Base-by-base conservation (phyloP, 2,113 vertebrate genomes). In the Amblyornis subalaris region DNA sequence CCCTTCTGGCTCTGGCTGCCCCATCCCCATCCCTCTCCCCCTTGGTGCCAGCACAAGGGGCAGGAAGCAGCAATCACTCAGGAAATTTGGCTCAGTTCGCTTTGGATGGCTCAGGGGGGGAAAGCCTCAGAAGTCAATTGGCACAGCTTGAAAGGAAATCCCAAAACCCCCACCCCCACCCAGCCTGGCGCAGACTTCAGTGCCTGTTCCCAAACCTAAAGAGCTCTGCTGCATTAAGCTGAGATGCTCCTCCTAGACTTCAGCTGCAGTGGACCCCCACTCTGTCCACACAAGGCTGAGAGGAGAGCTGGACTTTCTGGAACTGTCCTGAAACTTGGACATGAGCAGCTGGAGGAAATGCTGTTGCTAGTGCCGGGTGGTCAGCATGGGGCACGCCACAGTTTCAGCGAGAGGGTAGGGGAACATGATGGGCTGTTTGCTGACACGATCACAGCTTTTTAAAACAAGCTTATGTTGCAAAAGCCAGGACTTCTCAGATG, bases 61-160 rank as follows among this genome's bases (percentile, higher is more conserved):
- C 29, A 76, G 70, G 84, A 89, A 82, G 81, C 19, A 93, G 73
- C 50, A 61, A 14, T 38, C 0, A 0, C 55, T 84, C 47, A 48
- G 64, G 36, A 72, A 54, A 73, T 58, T 82, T 82, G 35, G 45
- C 62, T 87, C 4, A 2, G 26, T 36, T 92, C 4, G 0, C 75
- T 84, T 81, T 2, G 9, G 35, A 62, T 66, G 51, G 22, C 24
- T 91, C 10, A 14, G 21, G 36, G 64, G 25, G 73, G 47, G 29
- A 91, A 80, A 94, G 47, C 55, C 48, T 90, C 55, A 88, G 60
- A 93, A 95, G 47, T 62, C 53, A 90, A 73, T 12, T 74, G 55
- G 54, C 79, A 88, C 40, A 83, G 38, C 58, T 93, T 94, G 91
- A 94, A 85, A 94, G 81, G 31, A 94, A 90, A 77, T 61, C 60